Percentiles rank a stretch among this genome's conserved stretches.
Evolutionary conservation across 2,888 invertebrate species (phyloP).

Genomic region (Rapana venosa): DNA sequence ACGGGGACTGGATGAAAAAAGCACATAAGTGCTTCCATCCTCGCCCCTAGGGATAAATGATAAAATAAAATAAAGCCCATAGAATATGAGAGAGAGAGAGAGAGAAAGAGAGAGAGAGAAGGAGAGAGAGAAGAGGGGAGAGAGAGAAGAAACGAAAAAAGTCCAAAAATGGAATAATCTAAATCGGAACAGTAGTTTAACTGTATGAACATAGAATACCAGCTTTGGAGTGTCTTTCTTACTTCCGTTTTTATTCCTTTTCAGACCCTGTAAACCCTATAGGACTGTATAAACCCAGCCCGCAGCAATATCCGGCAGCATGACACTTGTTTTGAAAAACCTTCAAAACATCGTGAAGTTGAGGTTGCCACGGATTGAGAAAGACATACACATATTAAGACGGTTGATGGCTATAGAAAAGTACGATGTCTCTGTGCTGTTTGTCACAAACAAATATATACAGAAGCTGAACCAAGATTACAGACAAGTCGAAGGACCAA

Average conservation of each 20-base stretch:
- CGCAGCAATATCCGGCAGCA: slow-evolving; percentile 32
- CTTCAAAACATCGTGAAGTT: slow-evolving; percentile 44
- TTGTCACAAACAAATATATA: slow-evolving; percentile 43
- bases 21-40: not conserved
- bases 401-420: slow-evolving; percentile 31
- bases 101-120: no score
- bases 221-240: not conserved
- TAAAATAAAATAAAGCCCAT: no score
- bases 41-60: not conserved
- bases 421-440: slow-evolving; percentile 44
- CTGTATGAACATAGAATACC: not conserved
- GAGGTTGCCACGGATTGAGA: slow-evolving; percentile 27
- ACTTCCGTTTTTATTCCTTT: slow-evolving; percentile 8
- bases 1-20: not conserved
- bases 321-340: slow-evolving; percentile 48
- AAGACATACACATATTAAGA: slow-evolving; percentile 28
- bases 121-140: no score
- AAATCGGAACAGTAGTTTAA: no score
- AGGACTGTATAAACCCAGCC: not conserved
- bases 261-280: not conserved
- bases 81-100: no score
- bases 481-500: slow-evolving; percentile 45
- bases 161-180: no score
- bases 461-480: slow-evolving; percentile 40
- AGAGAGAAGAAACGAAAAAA: no score